Base-by-base conservation (phyloP, 2,113 vertebrate genomes). In the Pygoscelis adeliae region DNA sequence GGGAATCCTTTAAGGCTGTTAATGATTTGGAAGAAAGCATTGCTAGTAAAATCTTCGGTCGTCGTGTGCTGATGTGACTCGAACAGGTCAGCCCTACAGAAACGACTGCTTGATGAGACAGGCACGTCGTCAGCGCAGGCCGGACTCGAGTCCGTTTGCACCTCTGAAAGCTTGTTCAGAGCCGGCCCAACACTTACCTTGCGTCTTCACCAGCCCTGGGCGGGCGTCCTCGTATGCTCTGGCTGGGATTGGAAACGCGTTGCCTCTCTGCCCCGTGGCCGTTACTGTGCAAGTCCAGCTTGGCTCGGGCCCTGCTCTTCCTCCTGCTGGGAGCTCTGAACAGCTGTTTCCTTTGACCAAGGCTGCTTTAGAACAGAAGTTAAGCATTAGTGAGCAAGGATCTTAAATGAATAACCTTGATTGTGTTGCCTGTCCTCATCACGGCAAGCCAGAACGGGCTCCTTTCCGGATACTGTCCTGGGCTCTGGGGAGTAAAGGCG, bases 121-220 rank as follows among this genome's bases (percentile, higher is more conserved):
- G 22, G 19, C 10, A 4, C 0, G 0, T 38, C 1, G 1, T 42
- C 36, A 42, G 56, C 7, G 5, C 27, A 11, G 30, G 16, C 11
- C 0, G 0, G 18, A 4, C 18, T 15, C 0, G 0, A 34, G 36
- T 18, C 38, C 4, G 1, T 50, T 40, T 84, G 63, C 38, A 2
- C 3, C 11, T 53, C 52, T 20, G 59, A 38, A 62, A 15, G 56
- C 8, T 1, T 8, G 20, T 55, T 36, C n/a, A 5, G 47, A 55
- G 73, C 44, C 5, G 3, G 15, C 44, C 19, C 36, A 5, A 3
- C 9, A 0, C 32, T 44, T 5, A 9, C 50, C 50, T 72, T 6
- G 0, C 2, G 2, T 30, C 38, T 10, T 22, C n/a, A 9, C 56
- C 19, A 15, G 20, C 23, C 49, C 30, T 4, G 14, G 30, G 32